Evolutionary conservation across 2,113 vertebrate species (phyloP).

Genomic region (Sarotherodon lohbergeri): DNA sequence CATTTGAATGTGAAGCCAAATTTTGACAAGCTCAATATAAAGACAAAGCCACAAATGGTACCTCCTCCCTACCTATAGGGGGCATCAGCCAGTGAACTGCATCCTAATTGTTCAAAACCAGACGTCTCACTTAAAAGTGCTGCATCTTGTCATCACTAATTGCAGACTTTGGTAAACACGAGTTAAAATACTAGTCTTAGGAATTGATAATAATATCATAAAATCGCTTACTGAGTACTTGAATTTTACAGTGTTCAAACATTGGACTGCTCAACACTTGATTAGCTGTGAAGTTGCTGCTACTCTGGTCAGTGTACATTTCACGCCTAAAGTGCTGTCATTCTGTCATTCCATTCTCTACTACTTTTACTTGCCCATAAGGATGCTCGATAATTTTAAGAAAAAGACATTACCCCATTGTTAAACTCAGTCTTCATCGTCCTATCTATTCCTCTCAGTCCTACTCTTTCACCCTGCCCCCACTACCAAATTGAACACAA

Average conservation of each 20-base stretch:
- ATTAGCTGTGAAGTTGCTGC: neutral
- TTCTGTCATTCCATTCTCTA: neutral
- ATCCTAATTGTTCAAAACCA: neutral
- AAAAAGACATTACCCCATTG: constrained; percentile 27
- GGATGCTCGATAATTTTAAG: constrained; percentile 25
- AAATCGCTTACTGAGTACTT: neutral
- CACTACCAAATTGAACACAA: constrained; percentile 59
- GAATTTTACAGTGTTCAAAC: neutral
- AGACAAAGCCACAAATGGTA: constrained; percentile 21
- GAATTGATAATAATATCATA: neutral
- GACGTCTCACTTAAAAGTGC: neutral
- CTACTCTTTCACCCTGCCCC: constrained; percentile 58
- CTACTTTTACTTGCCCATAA: neutral
- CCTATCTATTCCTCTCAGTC: constrained; percentile 39
- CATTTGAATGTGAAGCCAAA: constrained; percentile 20
- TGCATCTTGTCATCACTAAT: neutral
- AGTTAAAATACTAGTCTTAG: neutral
- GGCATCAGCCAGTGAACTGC: neutral
- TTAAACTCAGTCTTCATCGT: constrained; percentile 3
- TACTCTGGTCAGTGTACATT: neutral
- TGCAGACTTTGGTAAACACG: neutral
- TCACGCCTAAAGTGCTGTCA: neutral
- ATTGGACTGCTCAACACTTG: neutral
- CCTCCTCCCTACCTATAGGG: constrained; percentile 26
- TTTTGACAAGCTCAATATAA: neutral